Base-by-base conservation (phyloP, 2,113 vertebrate species). In the Cyphomyrus plagiostoma region DNA sequence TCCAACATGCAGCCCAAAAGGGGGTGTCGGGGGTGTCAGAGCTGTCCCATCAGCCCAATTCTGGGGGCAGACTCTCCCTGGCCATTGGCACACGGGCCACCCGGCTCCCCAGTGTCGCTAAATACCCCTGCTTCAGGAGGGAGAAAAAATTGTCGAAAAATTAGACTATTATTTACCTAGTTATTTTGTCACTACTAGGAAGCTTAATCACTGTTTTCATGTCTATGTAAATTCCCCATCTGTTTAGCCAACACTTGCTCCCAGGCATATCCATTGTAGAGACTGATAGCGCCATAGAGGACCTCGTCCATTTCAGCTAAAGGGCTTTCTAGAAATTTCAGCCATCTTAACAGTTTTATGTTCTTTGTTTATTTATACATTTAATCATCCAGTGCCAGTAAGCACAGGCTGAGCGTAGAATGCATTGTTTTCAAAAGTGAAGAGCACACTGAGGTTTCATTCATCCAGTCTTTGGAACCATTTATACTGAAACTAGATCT, bases 141-240 rank as follows among this genome's bases (percentile, higher is more conserved):
- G 82, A 49, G 11, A 19, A 87, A 88, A 88, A 58, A 58, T 9
- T 88, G 53, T 58, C 19, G 48, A 66, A 88, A 62, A 62, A 88
- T 62, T 58, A 66, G 58, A 88, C 30, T 45, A 45, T 42, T 62
- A 88, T 87, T 87, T 87, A 88, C 52, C 87, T 58, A 88, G 87
- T 88, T 88, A 66, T 66, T 88, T 88, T 88, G 49, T 88, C 87
- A 62, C 87, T 66, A 88, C 87, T 66, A n/a, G 49, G 85, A 87
- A 87, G 85, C 85, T 87, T 87, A 87, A 62, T 88, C 53, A 88
- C 87, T 88, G 87, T 88, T 88, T 88, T 88, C 87, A 88, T 62
- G 87, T 88, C 87, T 88, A 88, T 88, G 87, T 45, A 88, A 88
- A 88, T 88, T 88, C 58, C 52, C 87, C 87, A 88, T 66, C 87